These are phyloP conservation scores for Silurus glanis DNA, from an alignment of 2,113 vertebrate genomes.

Conservation along the genomic window DNA sequence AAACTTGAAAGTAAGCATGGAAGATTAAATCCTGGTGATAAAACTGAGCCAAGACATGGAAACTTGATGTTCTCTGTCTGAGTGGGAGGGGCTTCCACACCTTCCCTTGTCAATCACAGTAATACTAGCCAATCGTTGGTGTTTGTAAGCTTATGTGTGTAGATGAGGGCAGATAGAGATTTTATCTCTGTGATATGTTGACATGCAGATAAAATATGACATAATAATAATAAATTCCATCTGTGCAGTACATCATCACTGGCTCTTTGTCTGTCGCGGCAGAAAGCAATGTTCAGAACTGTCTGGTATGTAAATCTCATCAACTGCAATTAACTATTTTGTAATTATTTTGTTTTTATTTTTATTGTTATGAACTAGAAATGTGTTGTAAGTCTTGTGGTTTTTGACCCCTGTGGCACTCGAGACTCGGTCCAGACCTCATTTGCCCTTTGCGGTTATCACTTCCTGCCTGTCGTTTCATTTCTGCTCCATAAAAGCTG, in stretches of 20 bases:
- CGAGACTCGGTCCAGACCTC: too few species aligned
- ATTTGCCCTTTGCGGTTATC: too few species aligned
- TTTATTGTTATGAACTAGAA: too few species aligned
- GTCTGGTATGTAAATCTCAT: constrained; percentile 37
- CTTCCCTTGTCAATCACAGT: not conserved
- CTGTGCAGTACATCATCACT: not conserved
- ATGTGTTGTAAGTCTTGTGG: not conserved
- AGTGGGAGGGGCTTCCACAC: not conserved
- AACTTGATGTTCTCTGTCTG: not conserved
- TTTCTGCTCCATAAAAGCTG: too few species aligned
- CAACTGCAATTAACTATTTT: not conserved
- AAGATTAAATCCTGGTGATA: not conserved
- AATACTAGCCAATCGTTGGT: not conserved
- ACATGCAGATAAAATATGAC: not conserved
- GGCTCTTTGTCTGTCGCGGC: constrained; percentile 42
- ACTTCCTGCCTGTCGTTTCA: too few species aligned
- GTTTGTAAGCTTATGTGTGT: not conserved
- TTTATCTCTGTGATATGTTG: not conserved
- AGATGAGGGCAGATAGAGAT: not conserved
- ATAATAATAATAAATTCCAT: not conserved
- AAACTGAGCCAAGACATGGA: not conserved
- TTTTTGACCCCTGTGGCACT: not conserved
- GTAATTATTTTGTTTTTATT: too few species aligned
- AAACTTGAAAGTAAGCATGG: not conserved
- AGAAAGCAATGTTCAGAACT: not conserved